Base-by-base conservation (phyloP, 2,888 invertebrate genomes). In the Amorpha juglandis region DNA sequence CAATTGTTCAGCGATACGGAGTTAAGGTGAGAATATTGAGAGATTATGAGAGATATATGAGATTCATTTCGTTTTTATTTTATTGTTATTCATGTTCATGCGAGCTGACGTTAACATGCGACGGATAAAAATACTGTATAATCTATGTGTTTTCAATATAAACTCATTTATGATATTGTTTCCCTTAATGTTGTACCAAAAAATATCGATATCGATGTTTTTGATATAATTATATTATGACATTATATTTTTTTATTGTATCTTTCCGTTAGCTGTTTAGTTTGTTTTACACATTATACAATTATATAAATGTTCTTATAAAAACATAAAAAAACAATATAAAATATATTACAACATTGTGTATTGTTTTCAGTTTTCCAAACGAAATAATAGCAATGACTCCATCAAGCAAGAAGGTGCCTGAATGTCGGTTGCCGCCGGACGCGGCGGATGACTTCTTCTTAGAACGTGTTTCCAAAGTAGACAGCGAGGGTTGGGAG, bases 361-460 rank as follows among this genome's bases (percentile, higher is more conserved):
- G 19, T 64, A 62, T 64, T 38, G 52, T 75, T 73, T 12, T 73
- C 27, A 91, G 91, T 27, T 66, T 90, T 45, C 81, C 84, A 16
- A 27, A 78, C 52, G 87, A 89, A 47, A 83, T 89, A 47, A 51
- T 74, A n/a, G 42, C 80, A 0, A 68, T 83, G 68, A 65, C 74
- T 0, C 81, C 88, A 0, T 82, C 86, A 0, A 76, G 68, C 21
- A 85, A 82, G 67, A 84, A 83, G 63, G 71, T 86, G 0, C 92
- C 92, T 0, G 91, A 90, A 19, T 92, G 92, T 70, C 80, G 76
- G 0, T 14, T 84, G 1, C 67, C 73, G 0, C 9, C 67, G 0
- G 83, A 86, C n/a, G 73, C 83, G 0, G 64, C 70, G 0, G 78
- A 82, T 0, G 90, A 92, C 67, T 91, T 90, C 79, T 88, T 82